phyloP scores from a whole-genome alignment of 2,113 vertebrate genomes.

The Aldabrachelys gigantea region DNA sequence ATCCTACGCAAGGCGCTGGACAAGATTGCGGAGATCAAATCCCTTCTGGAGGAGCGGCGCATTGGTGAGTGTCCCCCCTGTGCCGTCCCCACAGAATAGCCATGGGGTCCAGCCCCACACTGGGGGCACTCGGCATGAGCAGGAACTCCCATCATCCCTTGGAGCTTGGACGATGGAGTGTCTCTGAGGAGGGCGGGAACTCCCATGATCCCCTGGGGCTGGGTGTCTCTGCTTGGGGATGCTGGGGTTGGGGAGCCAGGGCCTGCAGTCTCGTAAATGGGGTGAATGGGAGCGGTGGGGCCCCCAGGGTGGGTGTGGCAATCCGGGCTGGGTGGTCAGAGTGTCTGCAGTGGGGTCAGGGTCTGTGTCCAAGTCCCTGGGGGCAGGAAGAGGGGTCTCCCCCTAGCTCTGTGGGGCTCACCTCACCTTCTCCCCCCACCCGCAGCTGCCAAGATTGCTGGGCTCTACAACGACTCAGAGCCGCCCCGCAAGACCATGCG shows the following conservation, averaged over 20 bases:
- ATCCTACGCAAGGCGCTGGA: slow-evolving; percentile 90
- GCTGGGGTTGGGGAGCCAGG: no score
- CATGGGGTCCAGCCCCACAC: background rate
- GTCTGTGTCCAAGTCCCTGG: fast-evolving
- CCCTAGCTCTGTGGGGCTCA: background rate
- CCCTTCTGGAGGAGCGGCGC: slow-evolving; percentile 88
- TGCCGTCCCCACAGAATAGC: background rate
- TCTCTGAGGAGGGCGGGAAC: background rate
- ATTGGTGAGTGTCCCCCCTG: slow-evolving; percentile 82
- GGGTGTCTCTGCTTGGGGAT: background rate
- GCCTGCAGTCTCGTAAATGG: no score
- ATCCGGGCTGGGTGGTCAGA: no score
- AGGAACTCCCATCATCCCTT: background rate
- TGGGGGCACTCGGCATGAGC: no score
- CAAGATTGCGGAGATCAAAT: slow-evolving; percentile 94
- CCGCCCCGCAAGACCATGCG: slow-evolving; percentile 93
- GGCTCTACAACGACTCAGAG: slow-evolving; percentile 89
- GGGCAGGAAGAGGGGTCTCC: background rate
- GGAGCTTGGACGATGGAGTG: background rate
- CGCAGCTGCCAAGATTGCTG: slow-evolving; percentile 89
- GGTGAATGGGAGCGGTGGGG: no score
- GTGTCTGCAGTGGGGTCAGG: no score
- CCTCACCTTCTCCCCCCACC: background rate
- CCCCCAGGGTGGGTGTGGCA: no score
- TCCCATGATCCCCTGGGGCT: background rate